phyloP scores from a whole-genome alignment of 2,113 vertebrate genomes.

The Cyphomyrus plagiostoma region DNA sequence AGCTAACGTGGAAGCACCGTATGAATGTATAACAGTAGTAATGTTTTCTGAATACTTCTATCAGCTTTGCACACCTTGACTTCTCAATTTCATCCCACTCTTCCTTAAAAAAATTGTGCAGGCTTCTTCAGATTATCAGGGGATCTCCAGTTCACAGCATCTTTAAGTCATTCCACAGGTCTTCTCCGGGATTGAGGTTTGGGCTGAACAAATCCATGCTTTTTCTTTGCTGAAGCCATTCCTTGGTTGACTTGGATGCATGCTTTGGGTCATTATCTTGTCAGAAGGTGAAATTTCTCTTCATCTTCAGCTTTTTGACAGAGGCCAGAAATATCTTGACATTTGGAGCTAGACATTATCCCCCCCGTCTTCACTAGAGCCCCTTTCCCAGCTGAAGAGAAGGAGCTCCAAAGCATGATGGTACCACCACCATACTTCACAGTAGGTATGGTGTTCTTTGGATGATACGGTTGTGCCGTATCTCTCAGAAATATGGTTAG shows the following conservation, averaged over 20 bases:
- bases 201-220: neutral
- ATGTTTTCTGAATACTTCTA: neutral
- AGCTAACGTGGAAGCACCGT: neutral
- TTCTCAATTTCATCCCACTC: neutral
- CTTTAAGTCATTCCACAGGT: neutral
- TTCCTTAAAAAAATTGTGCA: neutral
- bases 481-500: neutral
- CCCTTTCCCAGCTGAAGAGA: neutral
- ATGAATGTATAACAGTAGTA: neutral
- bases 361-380: neutral
- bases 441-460: neutral
- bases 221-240: neutral
- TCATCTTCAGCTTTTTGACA: slow-evolving; percentile 4
- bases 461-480: neutral
- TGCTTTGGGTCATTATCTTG: neutral
- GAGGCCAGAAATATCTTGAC: slow-evolving; percentile 1
- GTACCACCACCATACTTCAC: neutral
- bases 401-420: neutral
- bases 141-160: neutral
- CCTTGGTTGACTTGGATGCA: neutral
- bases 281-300: neutral
- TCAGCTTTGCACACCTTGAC: neutral
- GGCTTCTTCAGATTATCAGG: neutral
- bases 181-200: neutral
- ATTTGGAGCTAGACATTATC: slow-evolving; percentile 3